phyloP scores from a whole-genome alignment of 2,797 vertebrate genomes.

The Petrocephalus schoutedeni region DNA sequence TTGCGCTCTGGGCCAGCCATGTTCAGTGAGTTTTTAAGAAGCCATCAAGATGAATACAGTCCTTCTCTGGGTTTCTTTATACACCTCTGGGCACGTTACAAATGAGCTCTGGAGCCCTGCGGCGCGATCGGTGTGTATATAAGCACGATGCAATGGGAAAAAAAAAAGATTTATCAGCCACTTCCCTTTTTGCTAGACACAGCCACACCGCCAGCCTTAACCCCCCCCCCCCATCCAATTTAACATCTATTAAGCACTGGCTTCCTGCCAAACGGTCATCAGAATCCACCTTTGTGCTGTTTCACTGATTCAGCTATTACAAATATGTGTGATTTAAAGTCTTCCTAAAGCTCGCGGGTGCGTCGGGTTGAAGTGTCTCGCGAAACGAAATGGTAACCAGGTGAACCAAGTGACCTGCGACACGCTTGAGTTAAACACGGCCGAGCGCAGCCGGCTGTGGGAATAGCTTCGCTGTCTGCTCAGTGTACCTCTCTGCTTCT shows the following conservation, averaged over 20 bases:
- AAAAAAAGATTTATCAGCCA: conserved; percentile 32
- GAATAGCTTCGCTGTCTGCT: neutral
- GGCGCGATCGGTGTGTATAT: conserved; percentile 25
- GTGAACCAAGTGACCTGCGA: neutral
- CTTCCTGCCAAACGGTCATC: conserved; percentile 18
- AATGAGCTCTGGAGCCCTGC: conserved; percentile 21
- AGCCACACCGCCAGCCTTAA: neutral
- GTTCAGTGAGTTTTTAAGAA: conserved; percentile 22
- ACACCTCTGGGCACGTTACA: conserved; percentile 23
- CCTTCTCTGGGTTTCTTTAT: conserved; percentile 12
- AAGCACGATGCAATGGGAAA: conserved; percentile 26
- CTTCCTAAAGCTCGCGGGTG: neutral
- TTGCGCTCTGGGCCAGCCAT: conserved; percentile 11
- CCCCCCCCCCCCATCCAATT: conserved; percentile 15
- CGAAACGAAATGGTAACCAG: neutral
- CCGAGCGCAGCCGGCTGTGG: neutral
- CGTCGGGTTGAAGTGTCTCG: neutral
- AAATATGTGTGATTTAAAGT: conserved; percentile 20
- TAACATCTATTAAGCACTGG: conserved; percentile 27
- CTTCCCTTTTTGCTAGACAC: conserved; percentile 22
- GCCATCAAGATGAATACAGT: conserved; percentile 21
- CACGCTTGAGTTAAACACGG: neutral
- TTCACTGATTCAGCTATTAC: conserved; percentile 18
- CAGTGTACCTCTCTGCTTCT: neutral
- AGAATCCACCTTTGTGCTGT: conserved; percentile 23